phyloP scores from a whole-genome alignment of 2,113 vertebrate species.

The Albula goreensis region DNA sequence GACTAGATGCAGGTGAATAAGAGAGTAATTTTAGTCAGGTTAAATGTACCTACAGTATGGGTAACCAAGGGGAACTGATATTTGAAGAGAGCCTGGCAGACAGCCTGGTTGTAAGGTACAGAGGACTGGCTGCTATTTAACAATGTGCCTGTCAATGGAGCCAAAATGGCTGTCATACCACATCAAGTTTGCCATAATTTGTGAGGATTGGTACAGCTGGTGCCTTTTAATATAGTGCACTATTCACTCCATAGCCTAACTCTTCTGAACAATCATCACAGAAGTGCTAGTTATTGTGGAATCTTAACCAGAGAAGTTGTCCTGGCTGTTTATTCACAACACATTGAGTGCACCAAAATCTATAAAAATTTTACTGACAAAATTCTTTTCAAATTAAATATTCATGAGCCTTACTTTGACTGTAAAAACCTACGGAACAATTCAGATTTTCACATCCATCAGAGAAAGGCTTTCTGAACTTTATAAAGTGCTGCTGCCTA shows the following conservation, averaged over 20 bases:
- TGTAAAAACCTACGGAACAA: neutral
- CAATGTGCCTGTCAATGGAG: neutral
- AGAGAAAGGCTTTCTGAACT: neutral
- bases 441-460: too few species aligned
- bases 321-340: neutral
- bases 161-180: neutral
- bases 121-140: neutral
- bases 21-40: neutral
- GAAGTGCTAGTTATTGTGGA: neutral
- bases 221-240: neutral
- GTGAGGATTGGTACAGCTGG: neutral
- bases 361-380: too few species aligned
- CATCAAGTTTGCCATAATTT: neutral
- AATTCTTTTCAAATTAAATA: neutral
- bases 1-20: neutral
- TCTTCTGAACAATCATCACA: neutral
- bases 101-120: neutral
- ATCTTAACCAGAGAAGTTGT: neutral
- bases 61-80: neutral
- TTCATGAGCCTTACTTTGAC: neutral
- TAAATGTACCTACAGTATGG: neutral
- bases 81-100: neutral
- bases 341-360: too few species aligned
- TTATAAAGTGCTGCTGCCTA: neutral
- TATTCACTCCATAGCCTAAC: neutral